Conservation (phyloP, 2,797 vertebrate species). For the Melanotaenia maccullochi region DNA sequence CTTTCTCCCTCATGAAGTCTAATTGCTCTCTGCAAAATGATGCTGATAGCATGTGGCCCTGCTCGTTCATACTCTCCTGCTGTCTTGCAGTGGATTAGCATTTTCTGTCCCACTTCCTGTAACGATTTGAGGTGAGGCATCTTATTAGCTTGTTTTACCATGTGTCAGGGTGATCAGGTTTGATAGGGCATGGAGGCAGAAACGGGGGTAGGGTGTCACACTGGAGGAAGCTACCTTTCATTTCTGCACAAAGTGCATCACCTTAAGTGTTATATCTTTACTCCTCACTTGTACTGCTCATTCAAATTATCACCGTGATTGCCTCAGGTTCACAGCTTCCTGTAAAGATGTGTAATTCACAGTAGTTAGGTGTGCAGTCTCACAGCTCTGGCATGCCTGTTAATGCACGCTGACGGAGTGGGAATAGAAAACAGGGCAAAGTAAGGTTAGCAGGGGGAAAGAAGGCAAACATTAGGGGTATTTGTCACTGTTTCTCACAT, state of each 20-base stretch:
- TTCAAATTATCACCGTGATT: constrained; percentile 22
- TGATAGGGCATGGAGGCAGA: constrained; percentile 44
- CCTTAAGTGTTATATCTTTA: constrained; percentile 6
- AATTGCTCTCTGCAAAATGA: constrained; percentile 49
- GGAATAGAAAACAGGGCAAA: constrained; percentile 26
- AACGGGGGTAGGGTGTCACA: constrained; percentile 20
- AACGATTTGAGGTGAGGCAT: constrained; percentile 37
- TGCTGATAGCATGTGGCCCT: constrained; percentile 51
- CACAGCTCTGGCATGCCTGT: constrained; percentile 5
- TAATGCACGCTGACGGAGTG: constrained; percentile 20
- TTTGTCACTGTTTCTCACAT: constrained; percentile 18
- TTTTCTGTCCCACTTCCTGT: constrained; percentile 39
- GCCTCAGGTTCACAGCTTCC: constrained; percentile 22
- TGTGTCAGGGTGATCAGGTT: constrained; percentile 52
- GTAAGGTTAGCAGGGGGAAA: constrained; percentile 11
- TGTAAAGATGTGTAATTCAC: constrained; percentile 21
- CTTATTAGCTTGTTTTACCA: constrained; percentile 40
- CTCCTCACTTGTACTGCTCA: neutral
- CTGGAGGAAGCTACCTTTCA: neutral
- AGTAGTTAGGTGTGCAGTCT: constrained; percentile 9
- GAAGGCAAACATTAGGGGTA: neutral
- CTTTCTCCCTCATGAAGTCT: constrained; percentile 47
- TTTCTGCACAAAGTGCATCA: constrained; percentile 6
- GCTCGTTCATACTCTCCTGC: constrained; percentile 41
- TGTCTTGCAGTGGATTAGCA: constrained; percentile 50